Percentiles rank a stretch among this genome's conserved stretches.
phyloP scores from a whole-genome alignment of 2,113 vertebrate species.

The Anarhynchus alexandrinus region DNA sequence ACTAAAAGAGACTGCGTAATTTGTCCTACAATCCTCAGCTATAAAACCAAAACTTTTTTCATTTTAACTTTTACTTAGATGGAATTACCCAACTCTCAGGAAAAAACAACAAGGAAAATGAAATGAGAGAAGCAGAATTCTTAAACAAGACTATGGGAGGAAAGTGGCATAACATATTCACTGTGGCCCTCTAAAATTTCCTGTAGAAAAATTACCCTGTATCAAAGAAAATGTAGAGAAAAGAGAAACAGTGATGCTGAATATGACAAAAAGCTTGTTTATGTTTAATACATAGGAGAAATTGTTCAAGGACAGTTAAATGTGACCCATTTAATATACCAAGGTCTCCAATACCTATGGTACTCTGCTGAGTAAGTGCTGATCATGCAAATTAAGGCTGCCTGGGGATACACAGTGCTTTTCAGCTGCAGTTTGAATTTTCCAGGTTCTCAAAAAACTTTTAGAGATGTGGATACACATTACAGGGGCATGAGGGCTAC shows the following conservation, averaged over 20 bases:
- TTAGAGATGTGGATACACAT: slow-evolving; percentile 18
- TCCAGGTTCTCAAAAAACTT: slow-evolving; percentile 57
- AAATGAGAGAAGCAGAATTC: neutral
- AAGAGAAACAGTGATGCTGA: neutral
- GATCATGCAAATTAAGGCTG: slow-evolving; percentile 61
- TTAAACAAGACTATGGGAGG: neutral
- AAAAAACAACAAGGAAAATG: neutral
- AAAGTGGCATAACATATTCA: neutral
- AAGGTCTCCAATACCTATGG: slow-evolving; percentile 36
- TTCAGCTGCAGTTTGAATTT: slow-evolving; percentile 55
- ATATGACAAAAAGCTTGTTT: slow-evolving; percentile 60
- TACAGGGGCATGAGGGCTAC: slow-evolving; percentile 37
- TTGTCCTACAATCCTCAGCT: neutral
- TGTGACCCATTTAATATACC: slow-evolving; percentile 42
- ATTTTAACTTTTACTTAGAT: neutral
- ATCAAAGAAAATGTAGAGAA: neutral
- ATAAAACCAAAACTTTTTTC: neutral
- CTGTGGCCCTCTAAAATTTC: neutral
- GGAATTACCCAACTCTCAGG: neutral
- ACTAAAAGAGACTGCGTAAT: neutral
- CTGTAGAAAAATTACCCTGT: neutral
- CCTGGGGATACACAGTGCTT: slow-evolving; percentile 47
- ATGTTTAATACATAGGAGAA: slow-evolving; percentile 39
- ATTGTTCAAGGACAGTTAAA: slow-evolving; percentile 61
- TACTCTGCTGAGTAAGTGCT: slow-evolving; percentile 52